phyloP scores from a whole-genome alignment of 2,797 vertebrate species.

The Etheostoma perlongum region DNA sequence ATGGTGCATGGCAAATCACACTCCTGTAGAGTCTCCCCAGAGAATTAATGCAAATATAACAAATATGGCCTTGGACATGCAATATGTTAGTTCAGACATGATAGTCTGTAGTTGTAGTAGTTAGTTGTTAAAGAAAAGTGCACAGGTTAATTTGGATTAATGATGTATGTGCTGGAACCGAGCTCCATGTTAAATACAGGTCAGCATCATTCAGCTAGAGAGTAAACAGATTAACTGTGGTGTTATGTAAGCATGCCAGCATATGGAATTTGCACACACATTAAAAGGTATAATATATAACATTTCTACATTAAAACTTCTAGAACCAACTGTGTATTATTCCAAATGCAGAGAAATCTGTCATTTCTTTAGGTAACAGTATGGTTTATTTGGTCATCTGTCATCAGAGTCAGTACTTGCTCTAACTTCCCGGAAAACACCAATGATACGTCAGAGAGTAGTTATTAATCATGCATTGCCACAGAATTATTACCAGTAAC shows the following conservation, averaged over 20 bases:
- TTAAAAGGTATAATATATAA: not conserved
- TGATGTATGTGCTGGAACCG: conserved; percentile 25
- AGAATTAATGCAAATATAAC: conserved; percentile 40
- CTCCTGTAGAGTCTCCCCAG: conserved; percentile 16
- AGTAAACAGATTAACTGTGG: conserved; percentile 36
- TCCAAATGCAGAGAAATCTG: too few species aligned
- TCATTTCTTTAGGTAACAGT: too few species aligned
- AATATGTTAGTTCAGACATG: conserved; percentile 31
- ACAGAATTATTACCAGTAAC: too few species aligned
- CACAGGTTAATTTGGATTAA: conserved; percentile 59
- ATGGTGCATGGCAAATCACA: conserved; percentile 5
- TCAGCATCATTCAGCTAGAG: conserved; percentile 34
- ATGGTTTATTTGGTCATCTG: too few species aligned
- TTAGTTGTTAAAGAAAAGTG: conserved; percentile 19
- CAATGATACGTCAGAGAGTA: too few species aligned
- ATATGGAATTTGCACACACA: not conserved
- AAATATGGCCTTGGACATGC: conserved; percentile 20
- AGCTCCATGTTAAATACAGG: conserved; percentile 44
- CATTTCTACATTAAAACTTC: too few species aligned
- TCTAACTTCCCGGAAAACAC: too few species aligned
- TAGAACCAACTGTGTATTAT: too few species aligned
- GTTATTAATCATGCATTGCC: too few species aligned
- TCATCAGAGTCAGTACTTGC: too few species aligned
- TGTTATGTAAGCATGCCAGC: conserved; percentile 3
- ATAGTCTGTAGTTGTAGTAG: conserved; percentile 7